A percentile compares a stretch with the other conserved stretches of the same genome.
phyloP scores from a whole-genome alignment of 2,113 vertebrate genomes.

The Coptodon bakossiorum region DNA sequence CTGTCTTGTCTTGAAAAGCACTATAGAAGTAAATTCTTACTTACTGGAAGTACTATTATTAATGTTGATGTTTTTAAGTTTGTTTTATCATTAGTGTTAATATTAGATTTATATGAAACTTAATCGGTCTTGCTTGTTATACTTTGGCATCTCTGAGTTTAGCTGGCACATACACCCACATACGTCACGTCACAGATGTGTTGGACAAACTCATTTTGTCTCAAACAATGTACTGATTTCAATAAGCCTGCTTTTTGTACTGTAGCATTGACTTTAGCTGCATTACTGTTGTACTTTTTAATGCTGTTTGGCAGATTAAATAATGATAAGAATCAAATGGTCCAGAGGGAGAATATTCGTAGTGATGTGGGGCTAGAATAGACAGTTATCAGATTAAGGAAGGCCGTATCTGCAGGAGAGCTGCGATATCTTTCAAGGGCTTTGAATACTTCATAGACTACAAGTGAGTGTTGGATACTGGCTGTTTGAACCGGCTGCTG shows the following conservation, averaged over 20 bases:
- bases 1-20: not conserved
- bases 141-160: not conserved
- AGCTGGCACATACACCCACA: not conserved
- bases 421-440: not conserved
- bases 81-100: not conserved
- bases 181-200: not conserved
- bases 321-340: not conserved
- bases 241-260: not conserved
- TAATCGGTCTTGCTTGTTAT: not conserved
- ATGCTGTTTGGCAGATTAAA: not conserved
- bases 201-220: not conserved
- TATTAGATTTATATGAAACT: not conserved
- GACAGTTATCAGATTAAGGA: not conserved
- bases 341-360: not conserved
- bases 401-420: not conserved
- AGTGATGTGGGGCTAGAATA: not conserved
- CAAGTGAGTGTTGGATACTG: not conserved
- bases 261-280: not conserved
- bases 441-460: not conserved
- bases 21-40: not conserved
- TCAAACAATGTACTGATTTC: not conserved
- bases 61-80: not conserved
- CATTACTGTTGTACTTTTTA: not conserved
- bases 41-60: not conserved
- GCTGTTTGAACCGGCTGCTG: not conserved